These are phyloP conservation scores for Loriculus beryllinus DNA, from an alignment of 2,797 vertebrate genomes.

Conservation along the genomic window DNA sequence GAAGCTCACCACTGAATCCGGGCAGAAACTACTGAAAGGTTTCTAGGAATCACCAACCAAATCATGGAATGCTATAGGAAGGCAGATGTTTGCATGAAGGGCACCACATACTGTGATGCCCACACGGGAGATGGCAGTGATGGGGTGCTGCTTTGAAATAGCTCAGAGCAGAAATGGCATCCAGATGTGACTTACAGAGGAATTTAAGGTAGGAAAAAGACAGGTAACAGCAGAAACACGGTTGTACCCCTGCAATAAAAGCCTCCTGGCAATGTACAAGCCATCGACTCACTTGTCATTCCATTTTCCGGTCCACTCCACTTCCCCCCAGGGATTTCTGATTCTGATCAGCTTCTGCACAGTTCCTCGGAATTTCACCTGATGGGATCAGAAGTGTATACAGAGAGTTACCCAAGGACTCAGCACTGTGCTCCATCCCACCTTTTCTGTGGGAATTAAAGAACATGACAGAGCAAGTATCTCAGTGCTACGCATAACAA, in stretches of 20 bases:
- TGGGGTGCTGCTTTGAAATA: not conserved
- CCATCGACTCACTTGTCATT: constrained; percentile 79
- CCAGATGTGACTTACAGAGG: not conserved
- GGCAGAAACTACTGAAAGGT: not conserved
- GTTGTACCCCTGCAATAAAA: not conserved
- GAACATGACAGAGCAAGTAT: not conserved
- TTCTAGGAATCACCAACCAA: not conserved
- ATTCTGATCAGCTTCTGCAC: constrained; percentile 82
- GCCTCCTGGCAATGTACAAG: accelerated
- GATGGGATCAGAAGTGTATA: not conserved
- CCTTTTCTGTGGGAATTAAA: not conserved
- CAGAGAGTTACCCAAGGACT: not conserved
- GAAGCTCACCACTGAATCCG: not conserved
- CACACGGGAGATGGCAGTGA: accelerated
- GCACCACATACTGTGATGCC: not conserved
- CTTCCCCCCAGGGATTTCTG: constrained; percentile 89
- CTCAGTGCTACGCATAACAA: accelerated
- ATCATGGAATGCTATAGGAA: not conserved
- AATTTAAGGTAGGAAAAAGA: not conserved
- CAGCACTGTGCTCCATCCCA: not conserved
- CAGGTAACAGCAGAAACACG: accelerated
- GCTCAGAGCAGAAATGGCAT: not conserved
- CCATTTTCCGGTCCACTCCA: constrained; percentile 90
- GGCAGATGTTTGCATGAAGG: not conserved
- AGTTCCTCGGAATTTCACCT: constrained; percentile 81